A percentile compares a stretch with the other conserved stretches of the same genome.
These are phyloP conservation scores for Hystrix cristata DNA, from an alignment of 2,113 vertebrate genomes.

Conservation along the genomic window DNA sequence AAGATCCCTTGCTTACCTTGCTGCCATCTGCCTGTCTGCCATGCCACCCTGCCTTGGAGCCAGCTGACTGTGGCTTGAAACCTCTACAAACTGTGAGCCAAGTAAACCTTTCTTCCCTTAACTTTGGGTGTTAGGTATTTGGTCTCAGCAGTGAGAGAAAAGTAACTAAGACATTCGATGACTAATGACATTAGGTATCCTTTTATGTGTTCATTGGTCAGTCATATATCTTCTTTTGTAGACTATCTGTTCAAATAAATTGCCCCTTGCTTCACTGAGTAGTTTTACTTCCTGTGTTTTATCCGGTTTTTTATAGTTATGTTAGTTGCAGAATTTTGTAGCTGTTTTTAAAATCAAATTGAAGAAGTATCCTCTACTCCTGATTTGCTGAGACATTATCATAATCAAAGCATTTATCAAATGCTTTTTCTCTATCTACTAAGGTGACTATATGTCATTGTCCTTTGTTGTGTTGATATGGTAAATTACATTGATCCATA, in stretches of 20 bases:
- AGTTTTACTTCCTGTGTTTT: constrained; percentile 18
- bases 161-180: neutral
- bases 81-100: no score
- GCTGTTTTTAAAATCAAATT: neutral
- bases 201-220: neutral
- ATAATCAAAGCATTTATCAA: constrained; percentile 25
- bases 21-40: no score
- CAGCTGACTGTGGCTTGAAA: no score
- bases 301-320: neutral
- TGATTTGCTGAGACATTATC: constrained; percentile 31
- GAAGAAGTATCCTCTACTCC: constrained; percentile 17
- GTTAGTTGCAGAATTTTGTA: constrained; percentile 1
- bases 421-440: neutral
- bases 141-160: no score
- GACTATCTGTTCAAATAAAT: constrained; percentile 40
- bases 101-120: no score
- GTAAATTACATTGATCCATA: neutral
- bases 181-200: neutral
- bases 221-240: neutral
- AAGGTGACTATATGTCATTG: neutral
- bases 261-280: constrained; percentile 11
- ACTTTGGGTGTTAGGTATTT: no score
- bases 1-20: no score
- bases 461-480: constrained; percentile 45
- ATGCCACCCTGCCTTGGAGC: no score